Percentiles rank a stretch among this genome's conserved stretches.
phyloP scores from a whole-genome alignment of 2,113 vertebrate genomes.

The Etia nguti region DNA sequence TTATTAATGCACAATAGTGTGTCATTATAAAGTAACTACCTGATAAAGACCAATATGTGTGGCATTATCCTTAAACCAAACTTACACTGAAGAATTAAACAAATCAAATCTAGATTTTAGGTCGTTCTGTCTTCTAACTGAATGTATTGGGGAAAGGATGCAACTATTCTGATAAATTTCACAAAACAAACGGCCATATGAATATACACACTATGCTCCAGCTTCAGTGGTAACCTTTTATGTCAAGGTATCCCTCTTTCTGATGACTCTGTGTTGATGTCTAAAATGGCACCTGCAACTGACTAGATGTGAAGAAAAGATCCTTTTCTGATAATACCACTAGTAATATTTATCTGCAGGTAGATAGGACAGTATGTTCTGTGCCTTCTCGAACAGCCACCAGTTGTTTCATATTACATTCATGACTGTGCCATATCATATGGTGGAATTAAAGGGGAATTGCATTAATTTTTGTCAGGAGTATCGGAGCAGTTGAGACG shows the following conservation, averaged over 20 bases:
- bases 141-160: not conserved
- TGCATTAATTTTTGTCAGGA: not conserved
- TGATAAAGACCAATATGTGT: not conserved
- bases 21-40: not conserved
- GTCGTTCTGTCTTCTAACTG: not conserved
- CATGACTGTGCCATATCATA: not conserved
- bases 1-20: not conserved
- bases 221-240: not conserved
- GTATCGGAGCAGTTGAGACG: too few species aligned
- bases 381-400: not conserved
- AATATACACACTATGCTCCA: not conserved
- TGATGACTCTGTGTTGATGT: not conserved
- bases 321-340: not conserved
- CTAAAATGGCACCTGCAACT: not conserved
- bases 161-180: not conserved
- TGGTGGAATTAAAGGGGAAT: not conserved
- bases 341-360: not conserved
- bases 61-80: not conserved
- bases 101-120: not conserved
- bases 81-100: not conserved
- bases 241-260: not conserved
- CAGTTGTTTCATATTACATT: not conserved
- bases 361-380: not conserved
- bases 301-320: not conserved
- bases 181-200: not conserved